phyloP scores from a whole-genome alignment of 2,113 vertebrate species.

The Paramisgurnus dabryanus region DNA sequence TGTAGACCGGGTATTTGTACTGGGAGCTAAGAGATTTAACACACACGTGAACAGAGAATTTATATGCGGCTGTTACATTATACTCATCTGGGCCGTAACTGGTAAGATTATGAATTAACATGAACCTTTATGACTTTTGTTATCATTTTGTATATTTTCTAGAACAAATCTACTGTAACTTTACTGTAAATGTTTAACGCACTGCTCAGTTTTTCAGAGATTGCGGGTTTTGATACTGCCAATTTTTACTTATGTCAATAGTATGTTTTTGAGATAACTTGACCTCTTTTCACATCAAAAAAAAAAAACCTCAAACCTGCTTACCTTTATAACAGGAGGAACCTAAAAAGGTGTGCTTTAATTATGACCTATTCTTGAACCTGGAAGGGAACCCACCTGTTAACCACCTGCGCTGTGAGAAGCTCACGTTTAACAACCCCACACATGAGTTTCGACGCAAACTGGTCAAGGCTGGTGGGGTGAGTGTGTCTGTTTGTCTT shows the following conservation, averaged over 20 bases:
- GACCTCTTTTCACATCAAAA: neutral
- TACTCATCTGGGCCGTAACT: neutral
- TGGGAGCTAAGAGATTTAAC: neutral
- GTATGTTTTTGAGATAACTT: neutral
- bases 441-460: constrained; percentile 95
- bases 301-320: neutral
- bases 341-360: constrained; percentile 93
- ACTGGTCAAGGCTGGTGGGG: constrained; percentile 92
- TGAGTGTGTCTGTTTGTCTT: constrained; percentile 63
- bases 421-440: constrained; percentile 98
- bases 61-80: neutral
- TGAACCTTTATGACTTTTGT: neutral
- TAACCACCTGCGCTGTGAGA: constrained; percentile 97
- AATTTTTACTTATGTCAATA: neutral
- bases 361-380: constrained; percentile 96
- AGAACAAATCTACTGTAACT: no score
- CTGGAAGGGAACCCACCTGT: constrained; percentile 95
- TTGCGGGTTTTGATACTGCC: neutral
- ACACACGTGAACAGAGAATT: neutral
- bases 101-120: constrained; percentile 13
- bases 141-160: neutral
- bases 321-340: constrained; percentile 80
- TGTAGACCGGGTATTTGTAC: constrained; percentile 24
- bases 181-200: constrained; percentile 14
- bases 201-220: neutral